Evolutionary conservation across 2,797 vertebrate species (phyloP).

Genomic region (Tadarida brasiliensis): DNA sequence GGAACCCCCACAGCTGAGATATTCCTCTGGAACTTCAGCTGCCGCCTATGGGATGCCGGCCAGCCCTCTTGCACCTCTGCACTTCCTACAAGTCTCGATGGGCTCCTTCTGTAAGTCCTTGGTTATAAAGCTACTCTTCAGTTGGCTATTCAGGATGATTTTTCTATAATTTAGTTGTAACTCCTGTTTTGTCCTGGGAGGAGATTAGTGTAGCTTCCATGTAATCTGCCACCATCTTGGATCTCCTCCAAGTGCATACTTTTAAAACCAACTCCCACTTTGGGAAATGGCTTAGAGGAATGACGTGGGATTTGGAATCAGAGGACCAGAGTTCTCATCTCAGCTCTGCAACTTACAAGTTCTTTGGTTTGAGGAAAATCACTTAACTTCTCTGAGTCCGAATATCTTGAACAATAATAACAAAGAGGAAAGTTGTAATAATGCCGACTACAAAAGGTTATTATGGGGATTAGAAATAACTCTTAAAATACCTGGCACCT

Average conservation of each 20-base stretch:
- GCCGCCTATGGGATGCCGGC: no score
- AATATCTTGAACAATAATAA: background rate
- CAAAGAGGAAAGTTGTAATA: background rate
- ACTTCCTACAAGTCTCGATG: no score
- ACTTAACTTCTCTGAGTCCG: background rate
- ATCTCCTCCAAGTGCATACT: background rate
- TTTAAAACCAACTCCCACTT: constrained; percentile 22
- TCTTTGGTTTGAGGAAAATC: constrained; percentile 35
- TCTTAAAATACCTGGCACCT: background rate
- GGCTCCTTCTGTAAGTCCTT: no score
- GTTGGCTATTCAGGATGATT: no score
- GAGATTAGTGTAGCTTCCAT: no score
- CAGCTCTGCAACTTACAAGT: background rate
- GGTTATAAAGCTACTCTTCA: no score
- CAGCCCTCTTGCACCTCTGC: no score
- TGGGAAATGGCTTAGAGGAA: background rate
- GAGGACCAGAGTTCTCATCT: constrained; percentile 1
- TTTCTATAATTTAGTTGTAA: no score
- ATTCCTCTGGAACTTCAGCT: no score
- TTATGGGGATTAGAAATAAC: background rate
- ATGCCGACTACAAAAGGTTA: background rate
- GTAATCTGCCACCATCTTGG: no score
- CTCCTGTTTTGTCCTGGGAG: no score
- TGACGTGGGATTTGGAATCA: constrained; percentile 31
- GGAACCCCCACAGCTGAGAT: no score